Conservation (phyloP, 2,113 vertebrate genomes). For the Platysternon megacephalum region DNA sequence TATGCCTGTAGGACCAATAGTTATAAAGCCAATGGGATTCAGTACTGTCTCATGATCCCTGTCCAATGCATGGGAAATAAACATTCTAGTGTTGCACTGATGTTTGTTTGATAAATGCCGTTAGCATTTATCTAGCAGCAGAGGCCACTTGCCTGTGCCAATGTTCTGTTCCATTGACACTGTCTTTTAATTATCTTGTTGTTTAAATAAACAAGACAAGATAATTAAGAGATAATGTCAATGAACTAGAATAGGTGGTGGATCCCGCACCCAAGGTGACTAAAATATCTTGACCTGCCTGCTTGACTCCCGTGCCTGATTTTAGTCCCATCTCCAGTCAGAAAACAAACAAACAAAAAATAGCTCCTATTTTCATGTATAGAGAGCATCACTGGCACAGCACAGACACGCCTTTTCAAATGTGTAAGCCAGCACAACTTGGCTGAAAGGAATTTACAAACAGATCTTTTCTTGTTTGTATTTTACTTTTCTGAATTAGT, state of each 20-base stretch:
- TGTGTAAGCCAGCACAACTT: background rate
- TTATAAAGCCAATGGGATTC: background rate
- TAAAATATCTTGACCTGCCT: background rate
- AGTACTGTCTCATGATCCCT: background rate
- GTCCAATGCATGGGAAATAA: constrained; percentile 57
- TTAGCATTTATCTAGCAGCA: constrained; percentile 72
- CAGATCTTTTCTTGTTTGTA: background rate
- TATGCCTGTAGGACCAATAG: background rate
- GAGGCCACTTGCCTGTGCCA: constrained; percentile 54
- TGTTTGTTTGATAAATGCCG: constrained; percentile 60
- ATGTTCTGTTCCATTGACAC: constrained; percentile 72
- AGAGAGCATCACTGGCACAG: background rate
- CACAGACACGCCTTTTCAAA: background rate
- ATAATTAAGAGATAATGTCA: constrained; percentile 76
- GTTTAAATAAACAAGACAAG: constrained; percentile 74
- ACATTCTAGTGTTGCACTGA: constrained; percentile 34
- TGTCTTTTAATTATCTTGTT: constrained; percentile 73
- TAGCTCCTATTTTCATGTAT: background rate
- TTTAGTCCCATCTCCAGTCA: background rate
- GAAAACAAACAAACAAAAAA: background rate
- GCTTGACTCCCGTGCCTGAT: background rate
- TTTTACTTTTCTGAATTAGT: background rate
- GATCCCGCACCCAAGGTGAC: background rate
- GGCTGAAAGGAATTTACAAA: background rate
- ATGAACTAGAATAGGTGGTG: constrained; percentile 51